A percentile compares a stretch with the other conserved stretches of the same genome.
Conservation (phyloP, 2,797 vertebrate genomes). For the Paguma larvata region DNA sequence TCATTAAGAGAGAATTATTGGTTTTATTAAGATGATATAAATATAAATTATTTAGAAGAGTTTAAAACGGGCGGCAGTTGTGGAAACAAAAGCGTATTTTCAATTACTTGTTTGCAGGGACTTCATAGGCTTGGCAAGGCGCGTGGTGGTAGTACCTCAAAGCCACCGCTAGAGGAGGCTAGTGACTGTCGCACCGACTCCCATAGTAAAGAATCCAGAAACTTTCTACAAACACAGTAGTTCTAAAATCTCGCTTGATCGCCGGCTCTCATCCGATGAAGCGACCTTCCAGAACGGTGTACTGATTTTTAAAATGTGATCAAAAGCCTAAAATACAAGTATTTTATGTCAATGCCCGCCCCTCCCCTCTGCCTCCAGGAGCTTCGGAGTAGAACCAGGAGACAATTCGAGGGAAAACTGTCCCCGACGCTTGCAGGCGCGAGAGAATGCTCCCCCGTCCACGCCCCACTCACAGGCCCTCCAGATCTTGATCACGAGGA, state of each 20-base stretch:
- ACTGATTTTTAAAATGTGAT: constrained; percentile 42
- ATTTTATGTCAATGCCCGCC: neutral
- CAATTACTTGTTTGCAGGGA: neutral
- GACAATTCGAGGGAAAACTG: neutral
- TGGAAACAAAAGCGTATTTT: neutral
- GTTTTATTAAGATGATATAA: neutral
- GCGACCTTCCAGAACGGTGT: neutral
- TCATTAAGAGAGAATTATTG: neutral
- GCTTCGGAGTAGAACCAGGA: neutral
- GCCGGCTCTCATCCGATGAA: neutral
- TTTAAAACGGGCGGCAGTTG: neutral
- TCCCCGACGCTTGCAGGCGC: too few relatives aligned
- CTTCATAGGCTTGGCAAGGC: rapidly evolving
- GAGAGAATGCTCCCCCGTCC: neutral
- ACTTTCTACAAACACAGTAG: neutral
- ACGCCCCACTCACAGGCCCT: neutral
- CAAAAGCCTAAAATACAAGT: neutral
- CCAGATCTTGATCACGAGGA: neutral
- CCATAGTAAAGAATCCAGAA: neutral
- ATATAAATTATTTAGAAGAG: neutral
- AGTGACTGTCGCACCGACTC: constrained; percentile 41
- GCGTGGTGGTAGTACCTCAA: neutral
- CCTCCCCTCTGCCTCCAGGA: neutral
- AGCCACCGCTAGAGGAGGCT: constrained; percentile 81
- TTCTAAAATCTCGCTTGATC: neutral